Evolutionary conservation across 2,888 invertebrate species (phyloP), one percentile per base, ranked within the genome.

Genomic region (Thereva unica): DNA sequence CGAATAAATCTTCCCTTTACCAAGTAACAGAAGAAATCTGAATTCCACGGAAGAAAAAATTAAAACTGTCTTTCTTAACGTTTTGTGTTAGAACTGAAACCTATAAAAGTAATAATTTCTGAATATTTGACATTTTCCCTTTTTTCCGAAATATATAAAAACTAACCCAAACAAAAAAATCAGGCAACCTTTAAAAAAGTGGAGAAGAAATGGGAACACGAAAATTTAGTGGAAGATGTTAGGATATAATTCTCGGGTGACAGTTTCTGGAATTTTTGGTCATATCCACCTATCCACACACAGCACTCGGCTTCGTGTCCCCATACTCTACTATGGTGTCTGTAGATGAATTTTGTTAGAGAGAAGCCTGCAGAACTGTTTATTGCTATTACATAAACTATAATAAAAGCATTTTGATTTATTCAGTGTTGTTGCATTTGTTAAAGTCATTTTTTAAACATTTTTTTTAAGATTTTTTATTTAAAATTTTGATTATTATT

Each of bases 201-300:
- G 38, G 44, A 68, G 70, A 68, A 68, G 67, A 71, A 71, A 68
- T 53, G 54, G 47, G 65, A 70, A 64, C 56, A 69, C 54, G 68
- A 73, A 73, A 73, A 75, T 74, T 73, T 72, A 73, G 71, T 75
- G 72, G 49, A 71, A 65, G 69, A 69, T 65, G 47, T 65, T 64
- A 69, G 71, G 70, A 72, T 69, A 74, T 74, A 73, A 72, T 72
- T 74, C 71, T 73, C 70, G 71, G 71, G 72, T 73, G 74, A 74
- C 74, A 74, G 74, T 74, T 74, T 72, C 71, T 73, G 71, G 68
- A 70, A 68, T 68, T 67, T 23, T 69, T 67, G 65, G 67, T 69
- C 42, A 63, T 65, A 64, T 53, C 55, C 52, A 61, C 23, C 23
- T 23, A 23, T 23, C 23, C 23, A 23, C 23, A 23, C 67, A 57